These are phyloP conservation scores for Aradophagus sp. DNA, from an alignment of 1,140 invertebrate species.

Conservation along the genomic window DNA sequence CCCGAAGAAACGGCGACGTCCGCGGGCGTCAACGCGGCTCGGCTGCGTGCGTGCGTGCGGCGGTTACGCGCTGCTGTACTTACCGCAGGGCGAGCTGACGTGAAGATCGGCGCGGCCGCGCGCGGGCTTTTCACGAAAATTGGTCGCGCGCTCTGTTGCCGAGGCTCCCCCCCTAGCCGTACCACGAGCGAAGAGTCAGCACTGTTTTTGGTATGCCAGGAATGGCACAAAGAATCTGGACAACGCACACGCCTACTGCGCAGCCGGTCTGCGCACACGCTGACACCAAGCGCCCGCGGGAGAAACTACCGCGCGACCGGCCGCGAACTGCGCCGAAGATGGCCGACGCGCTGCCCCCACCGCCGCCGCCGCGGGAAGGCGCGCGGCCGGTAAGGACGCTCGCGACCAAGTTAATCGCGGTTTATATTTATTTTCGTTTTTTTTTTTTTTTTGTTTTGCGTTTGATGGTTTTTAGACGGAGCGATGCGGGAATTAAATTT, in stretches of 20 bases:
- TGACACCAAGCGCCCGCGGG: constrained; percentile 80
- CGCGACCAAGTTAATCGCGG: no score
- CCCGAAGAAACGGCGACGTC: constrained; percentile 53
- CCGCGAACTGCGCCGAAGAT: constrained; percentile 46
- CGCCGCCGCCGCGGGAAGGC: no score
- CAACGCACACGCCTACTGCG: constrained; percentile 89
- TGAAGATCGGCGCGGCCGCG: constrained; percentile 52
- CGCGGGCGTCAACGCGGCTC: constrained; percentile 52
- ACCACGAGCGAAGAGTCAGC: constrained; percentile 83
- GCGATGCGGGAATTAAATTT: no score
- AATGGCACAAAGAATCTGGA: constrained; percentile 96
- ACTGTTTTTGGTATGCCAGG: constrained; percentile 93
- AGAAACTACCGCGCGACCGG: constrained; percentile 70
- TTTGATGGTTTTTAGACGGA: no score
- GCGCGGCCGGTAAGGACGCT: no score
- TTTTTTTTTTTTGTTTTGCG: no score
- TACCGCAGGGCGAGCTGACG: constrained; percentile 64
- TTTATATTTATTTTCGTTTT: no score
- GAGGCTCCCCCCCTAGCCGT: constrained; percentile 77
- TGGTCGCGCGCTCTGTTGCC: constrained; percentile 80
- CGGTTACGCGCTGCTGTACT: constrained; percentile 56
- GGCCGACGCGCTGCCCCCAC: constrained; percentile 40
- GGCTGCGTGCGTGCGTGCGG: no score
- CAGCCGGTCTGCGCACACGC: constrained; percentile 86
- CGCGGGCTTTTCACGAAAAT: constrained; percentile 74